A percentile compares a stretch with the other conserved stretches of the same genome.
These are phyloP conservation scores for Ageneiosus marmoratus DNA, from an alignment of 2,113 vertebrate genomes.

Conservation along the genomic window DNA sequence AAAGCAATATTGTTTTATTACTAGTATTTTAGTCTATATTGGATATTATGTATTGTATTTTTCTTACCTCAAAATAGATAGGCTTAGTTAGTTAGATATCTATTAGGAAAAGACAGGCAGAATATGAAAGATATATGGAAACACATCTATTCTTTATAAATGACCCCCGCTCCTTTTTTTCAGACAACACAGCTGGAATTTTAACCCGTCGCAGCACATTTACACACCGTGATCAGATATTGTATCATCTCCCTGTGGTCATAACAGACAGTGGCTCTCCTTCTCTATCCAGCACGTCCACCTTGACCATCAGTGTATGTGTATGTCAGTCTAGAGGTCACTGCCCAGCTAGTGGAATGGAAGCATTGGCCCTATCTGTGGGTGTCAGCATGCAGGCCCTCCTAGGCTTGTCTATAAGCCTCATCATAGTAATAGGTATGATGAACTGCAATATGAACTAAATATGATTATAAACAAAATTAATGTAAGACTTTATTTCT, in stretches of 20 bases:
- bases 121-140: neutral
- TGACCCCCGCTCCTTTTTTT: neutral
- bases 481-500: neutral
- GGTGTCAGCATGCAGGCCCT: constrained; percentile 78
- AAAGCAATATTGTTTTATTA: neutral
- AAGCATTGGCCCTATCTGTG: constrained; percentile 74
- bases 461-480: neutral
- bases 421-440: constrained; percentile 82
- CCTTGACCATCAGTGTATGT: constrained; percentile 84
- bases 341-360: constrained; percentile 69
- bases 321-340: constrained; percentile 76
- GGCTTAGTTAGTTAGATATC: neutral
- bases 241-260: constrained; percentile 80
- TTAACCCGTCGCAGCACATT: constrained; percentile 81
- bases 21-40: neutral
- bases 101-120: neutral
- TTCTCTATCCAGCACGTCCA: constrained; percentile 82
- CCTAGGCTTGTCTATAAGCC: constrained; percentile 75
- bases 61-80: neutral
- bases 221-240: constrained; percentile 74
- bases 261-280: constrained; percentile 86
- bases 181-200: constrained; percentile 90
- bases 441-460: neutral
- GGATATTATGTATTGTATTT: neutral
- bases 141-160: neutral